Conservation (phyloP, 2,797 vertebrate genomes). For the Hipposideros larvatus region DNA sequence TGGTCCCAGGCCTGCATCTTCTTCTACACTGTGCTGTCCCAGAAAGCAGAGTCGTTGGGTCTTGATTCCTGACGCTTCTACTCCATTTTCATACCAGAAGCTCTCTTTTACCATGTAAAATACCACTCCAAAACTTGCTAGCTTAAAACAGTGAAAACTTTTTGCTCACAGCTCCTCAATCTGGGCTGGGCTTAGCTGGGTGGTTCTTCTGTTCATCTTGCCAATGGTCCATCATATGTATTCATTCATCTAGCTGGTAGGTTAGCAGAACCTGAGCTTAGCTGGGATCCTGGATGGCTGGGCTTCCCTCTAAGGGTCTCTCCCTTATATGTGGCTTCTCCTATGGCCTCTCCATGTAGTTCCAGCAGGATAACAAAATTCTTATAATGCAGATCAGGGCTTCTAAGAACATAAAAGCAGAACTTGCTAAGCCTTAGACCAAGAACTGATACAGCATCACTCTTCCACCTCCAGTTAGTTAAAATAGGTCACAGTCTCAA, state of each 20-base stretch:
- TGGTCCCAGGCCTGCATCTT: neutral
- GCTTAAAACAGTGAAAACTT: neutral
- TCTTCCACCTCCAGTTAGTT: neutral
- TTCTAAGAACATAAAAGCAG: neutral
- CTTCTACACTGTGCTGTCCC: neutral
- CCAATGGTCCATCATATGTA: neutral
- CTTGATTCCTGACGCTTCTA: neutral
- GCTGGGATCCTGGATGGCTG: neutral
- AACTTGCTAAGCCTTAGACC: neutral
- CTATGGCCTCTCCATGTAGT: neutral
- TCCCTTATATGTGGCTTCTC: neutral
- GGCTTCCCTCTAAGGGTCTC: neutral
- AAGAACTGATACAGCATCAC: neutral
- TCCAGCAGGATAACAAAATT: neutral
- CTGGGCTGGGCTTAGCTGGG: neutral
- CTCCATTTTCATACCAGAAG: neutral
- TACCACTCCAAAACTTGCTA: neutral
- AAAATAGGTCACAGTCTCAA: neutral
- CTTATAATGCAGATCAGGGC: neutral
- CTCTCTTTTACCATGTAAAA: neutral
- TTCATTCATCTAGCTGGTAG: neutral
- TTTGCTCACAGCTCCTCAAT: neutral
- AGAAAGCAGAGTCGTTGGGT: neutral
- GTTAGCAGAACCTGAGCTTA: neutral
- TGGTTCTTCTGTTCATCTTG: neutral